Percentiles rank a stretch among this genome's conserved stretches.
Evolutionary conservation across 2,113 vertebrate species (phyloP).

Genomic region (Tragelaphus imberbis): DNA sequence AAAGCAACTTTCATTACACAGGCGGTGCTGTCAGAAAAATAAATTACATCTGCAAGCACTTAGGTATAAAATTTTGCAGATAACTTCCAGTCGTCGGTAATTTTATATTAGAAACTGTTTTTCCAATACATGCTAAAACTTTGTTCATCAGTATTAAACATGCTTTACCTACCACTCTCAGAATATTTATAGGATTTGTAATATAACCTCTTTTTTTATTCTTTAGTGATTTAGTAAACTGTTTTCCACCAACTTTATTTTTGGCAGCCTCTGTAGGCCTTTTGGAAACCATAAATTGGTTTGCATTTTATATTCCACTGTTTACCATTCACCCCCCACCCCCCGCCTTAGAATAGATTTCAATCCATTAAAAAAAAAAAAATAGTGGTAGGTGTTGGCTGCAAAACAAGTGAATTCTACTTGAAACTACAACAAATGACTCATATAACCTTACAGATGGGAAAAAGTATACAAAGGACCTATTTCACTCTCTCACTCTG

Average conservation of each 20-base stretch:
- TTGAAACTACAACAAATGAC: not conserved
- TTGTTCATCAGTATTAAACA: constrained; percentile 66
- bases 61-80: constrained; percentile 80
- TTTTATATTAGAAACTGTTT: constrained; percentile 77
- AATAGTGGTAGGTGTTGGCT: not conserved
- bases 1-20: constrained; percentile 78
- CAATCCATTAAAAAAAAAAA: constrained; percentile 22
- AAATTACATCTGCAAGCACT: constrained; percentile 81
- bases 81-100: constrained; percentile 78
- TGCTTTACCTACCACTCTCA: constrained; percentile 71
- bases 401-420: not conserved
- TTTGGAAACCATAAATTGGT: constrained; percentile 68
- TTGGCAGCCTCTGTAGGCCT: constrained; percentile 40
- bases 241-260: constrained; percentile 74
- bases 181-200: constrained; percentile 72
- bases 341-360: constrained; percentile 2
- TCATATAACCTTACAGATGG: not conserved
- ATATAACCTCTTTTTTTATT: constrained; percentile 52
- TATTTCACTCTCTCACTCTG: not conserved
- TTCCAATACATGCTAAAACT: constrained; percentile 71
- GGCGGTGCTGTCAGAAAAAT: constrained; percentile 75
- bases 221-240: constrained; percentile 75
- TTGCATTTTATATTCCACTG: constrained; percentile 52
- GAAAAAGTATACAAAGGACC: not conserved
- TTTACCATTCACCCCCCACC: constrained; percentile 34